A percentile compares a stretch with the other conserved stretches of the same genome.
phyloP scores from a whole-genome alignment of 2,797 vertebrate species.

The Sus cebifrons region DNA sequence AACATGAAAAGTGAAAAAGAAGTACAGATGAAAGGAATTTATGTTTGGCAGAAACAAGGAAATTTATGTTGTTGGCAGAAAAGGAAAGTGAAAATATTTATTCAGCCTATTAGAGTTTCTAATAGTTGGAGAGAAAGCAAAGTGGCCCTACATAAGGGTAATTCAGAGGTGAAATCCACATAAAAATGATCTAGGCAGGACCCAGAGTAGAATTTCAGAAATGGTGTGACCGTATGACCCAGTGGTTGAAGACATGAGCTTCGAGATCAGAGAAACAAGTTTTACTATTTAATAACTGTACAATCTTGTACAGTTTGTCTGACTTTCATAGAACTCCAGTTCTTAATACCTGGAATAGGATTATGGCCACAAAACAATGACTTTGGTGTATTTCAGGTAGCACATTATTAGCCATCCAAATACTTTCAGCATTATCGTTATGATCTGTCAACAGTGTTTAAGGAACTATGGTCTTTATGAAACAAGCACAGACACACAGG shows the following conservation, averaged over 20 bases:
- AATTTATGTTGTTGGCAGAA: not conserved
- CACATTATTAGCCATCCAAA: not conserved
- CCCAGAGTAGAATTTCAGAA: constrained; percentile 14
- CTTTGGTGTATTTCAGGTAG: not conserved
- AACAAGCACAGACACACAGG: not conserved
- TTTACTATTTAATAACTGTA: not conserved
- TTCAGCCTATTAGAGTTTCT: constrained; percentile 1
- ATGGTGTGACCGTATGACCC: not conserved
- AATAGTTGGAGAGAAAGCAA: not conserved
- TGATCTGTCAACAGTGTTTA: not conserved
- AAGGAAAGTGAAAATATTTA: constrained; percentile 2
- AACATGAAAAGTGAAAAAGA: not conserved
- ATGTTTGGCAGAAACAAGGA: not conserved
- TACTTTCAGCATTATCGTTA: not conserved
- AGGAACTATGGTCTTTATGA: not conserved
- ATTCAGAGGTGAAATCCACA: not conserved
- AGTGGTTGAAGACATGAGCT: not conserved
- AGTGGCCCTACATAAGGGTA: not conserved
- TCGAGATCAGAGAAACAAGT: not conserved
- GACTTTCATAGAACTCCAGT: too few species aligned
- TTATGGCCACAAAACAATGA: not conserved
- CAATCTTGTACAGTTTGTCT: not conserved
- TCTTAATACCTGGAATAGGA: not conserved
- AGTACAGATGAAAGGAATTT: not conserved
- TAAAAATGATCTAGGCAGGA: not conserved